Percentiles rank a stretch among this genome's conserved stretches.
Evolutionary conservation across 1,140 invertebrate species (phyloP).

Genomic region (Zaprionus gabonicus): DNA sequence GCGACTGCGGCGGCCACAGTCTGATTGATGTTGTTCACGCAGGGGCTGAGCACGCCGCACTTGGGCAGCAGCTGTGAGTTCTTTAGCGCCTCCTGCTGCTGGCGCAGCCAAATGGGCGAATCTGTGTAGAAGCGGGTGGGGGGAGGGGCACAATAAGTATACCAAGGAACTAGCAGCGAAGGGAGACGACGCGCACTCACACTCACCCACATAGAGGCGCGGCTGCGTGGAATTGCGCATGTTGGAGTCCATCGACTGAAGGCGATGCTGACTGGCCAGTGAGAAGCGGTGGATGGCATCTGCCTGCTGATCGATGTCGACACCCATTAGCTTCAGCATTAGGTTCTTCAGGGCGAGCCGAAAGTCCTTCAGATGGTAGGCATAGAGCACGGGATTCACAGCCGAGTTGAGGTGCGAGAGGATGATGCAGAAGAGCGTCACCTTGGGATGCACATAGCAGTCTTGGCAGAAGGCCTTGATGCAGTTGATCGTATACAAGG

Average conservation of each 20-base stretch:
- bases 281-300: conserved; percentile 84
- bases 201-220: conserved; percentile 83
- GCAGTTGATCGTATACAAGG: conserved; percentile 95
- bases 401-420: conserved; percentile 95
- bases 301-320: conserved; percentile 78
- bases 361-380: conserved; percentile 95
- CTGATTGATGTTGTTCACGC: conserved; percentile 81
- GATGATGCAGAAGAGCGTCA: conserved; percentile 94
- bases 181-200: conserved; percentile 69
- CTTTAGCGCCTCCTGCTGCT: conserved; percentile 80
- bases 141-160: conserved; percentile 19
- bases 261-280: conserved; percentile 79
- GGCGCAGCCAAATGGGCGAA: conserved; percentile 79
- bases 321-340: conserved; percentile 86
- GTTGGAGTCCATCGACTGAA: conserved; percentile 80
- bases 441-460: conserved; percentile 88
- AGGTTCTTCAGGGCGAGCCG: conserved; percentile 89
- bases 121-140: conserved; percentile 39
- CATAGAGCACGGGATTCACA: conserved; percentile 94
- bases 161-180: conserved; percentile 6
- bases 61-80: conserved; percentile 70
- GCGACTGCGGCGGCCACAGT: conserved; percentile 82
- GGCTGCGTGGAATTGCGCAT: conserved; percentile 76
- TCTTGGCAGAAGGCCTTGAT: conserved; percentile 91
- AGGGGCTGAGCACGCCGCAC: conserved; percentile 73